These are phyloP conservation scores for Melanotaenia nigrans DNA, from an alignment of 2,797 vertebrate species.

Conservation along the genomic window DNA sequence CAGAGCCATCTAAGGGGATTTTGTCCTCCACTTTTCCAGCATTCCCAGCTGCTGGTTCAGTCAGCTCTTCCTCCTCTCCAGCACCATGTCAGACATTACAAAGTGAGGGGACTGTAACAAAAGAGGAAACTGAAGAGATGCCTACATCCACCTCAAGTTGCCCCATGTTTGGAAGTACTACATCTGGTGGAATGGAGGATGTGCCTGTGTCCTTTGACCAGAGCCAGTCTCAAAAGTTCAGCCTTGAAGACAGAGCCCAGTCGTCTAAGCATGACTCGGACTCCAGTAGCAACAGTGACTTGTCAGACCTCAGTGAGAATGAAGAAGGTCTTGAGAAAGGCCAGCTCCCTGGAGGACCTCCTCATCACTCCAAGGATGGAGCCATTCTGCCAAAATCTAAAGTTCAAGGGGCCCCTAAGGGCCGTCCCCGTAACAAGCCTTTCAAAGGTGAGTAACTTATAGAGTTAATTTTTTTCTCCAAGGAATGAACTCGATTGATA, in stretches of 20 bases:
- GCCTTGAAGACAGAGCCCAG: conserved; percentile 92
- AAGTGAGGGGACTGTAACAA: conserved; percentile 83
- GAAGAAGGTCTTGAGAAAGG: conserved; percentile 90
- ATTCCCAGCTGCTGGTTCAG: conserved; percentile 61
- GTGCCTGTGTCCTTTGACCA: conserved; percentile 87
- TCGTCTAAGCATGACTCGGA: conserved; percentile 93
- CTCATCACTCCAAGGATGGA: conserved; percentile 77
- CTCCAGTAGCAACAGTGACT: conserved; percentile 95
- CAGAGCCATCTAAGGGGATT: conserved; percentile 91
- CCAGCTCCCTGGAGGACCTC: conserved; percentile 85
- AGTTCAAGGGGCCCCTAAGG: conserved; percentile 87
- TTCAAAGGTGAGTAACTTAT: conserved; percentile 88
- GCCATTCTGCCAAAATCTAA: conserved; percentile 89
- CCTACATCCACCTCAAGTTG: conserved; percentile 80
- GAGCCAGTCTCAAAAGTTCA: conserved; percentile 91
- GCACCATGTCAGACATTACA: conserved; percentile 78
- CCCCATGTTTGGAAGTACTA: conserved; percentile 76
- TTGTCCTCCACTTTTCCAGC: conserved; percentile 84
- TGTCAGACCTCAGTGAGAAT: conserved; percentile 96
- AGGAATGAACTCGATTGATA: not conserved
- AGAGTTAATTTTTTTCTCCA: not conserved
- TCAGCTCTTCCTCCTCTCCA: conserved; percentile 74
- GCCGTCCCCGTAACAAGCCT: conserved; percentile 92
- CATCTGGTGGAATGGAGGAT: conserved; percentile 74
- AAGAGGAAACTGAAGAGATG: conserved; percentile 83